These are phyloP conservation scores for Epinephelus malabaricus DNA, from an alignment of 2,797 vertebrate genomes.

Conservation along the genomic window DNA sequence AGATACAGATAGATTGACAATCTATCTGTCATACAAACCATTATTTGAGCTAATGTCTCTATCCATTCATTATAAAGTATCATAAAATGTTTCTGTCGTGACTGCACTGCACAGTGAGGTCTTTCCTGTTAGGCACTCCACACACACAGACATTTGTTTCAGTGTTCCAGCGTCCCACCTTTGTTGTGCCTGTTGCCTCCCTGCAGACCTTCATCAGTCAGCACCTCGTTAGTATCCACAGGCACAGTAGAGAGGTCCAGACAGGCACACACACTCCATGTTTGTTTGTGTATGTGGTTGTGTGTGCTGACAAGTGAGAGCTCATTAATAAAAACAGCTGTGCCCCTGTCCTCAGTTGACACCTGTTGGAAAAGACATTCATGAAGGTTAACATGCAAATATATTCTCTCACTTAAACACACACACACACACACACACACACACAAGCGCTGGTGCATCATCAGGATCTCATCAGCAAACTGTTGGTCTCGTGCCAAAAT, in stretches of 20 bases:
- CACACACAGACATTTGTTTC: neutral
- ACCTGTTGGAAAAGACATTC: constrained; percentile 14
- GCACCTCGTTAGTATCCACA: constrained; percentile 51
- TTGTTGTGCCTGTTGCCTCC: constrained; percentile 30
- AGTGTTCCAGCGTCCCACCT: neutral
- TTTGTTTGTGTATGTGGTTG: neutral
- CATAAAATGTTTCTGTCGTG: too few relatives aligned
- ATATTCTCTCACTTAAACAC: neutral
- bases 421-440: neutral
- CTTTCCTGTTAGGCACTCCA: too few relatives aligned
- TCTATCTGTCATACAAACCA: too few relatives aligned
- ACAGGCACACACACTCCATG: neutral
- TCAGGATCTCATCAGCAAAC: constrained; percentile 22
- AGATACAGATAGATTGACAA: too few relatives aligned
- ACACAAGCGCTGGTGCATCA: neutral
- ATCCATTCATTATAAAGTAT: too few relatives aligned
- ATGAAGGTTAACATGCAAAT: constrained; percentile 44
- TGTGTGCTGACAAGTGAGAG: constrained; percentile 24
- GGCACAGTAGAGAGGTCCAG: constrained; percentile 23
- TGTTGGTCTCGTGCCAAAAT: neutral
- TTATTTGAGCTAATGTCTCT: too few relatives aligned
- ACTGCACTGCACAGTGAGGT: too few relatives aligned
- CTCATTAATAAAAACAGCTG: constrained; percentile 73
- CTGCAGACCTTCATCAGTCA: constrained; percentile 42
- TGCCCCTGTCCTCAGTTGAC: constrained; percentile 57